phyloP scores from a whole-genome alignment of 2,113 vertebrate species.

The Motacilla alba region DNA sequence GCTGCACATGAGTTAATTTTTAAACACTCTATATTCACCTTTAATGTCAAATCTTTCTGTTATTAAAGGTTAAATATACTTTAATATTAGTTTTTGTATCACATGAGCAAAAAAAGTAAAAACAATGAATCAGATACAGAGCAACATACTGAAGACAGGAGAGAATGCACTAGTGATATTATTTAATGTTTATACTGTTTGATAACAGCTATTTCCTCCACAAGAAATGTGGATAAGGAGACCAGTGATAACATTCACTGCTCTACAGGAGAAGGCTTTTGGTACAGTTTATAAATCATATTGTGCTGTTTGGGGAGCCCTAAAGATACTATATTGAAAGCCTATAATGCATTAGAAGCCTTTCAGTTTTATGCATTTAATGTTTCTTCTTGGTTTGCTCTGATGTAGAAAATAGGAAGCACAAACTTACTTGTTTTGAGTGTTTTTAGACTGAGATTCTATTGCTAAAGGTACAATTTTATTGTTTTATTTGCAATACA shows the following conservation, averaged over 20 bases:
- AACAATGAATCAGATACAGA: not conserved
- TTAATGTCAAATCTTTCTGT: not conserved
- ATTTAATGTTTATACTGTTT: constrained; percentile 41
- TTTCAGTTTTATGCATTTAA: constrained; percentile 27
- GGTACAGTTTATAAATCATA: constrained; percentile 43
- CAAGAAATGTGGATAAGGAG: constrained; percentile 41
- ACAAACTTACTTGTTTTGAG: not conserved
- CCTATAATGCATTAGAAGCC: not conserved
- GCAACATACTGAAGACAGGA: not conserved
- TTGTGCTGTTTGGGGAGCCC: not conserved
- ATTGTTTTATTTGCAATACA: not conserved
- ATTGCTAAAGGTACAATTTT: not conserved
- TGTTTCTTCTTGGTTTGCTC: not conserved
- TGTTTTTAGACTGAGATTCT: not conserved
- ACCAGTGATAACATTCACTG: constrained; percentile 10
- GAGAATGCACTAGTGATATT: not conserved
- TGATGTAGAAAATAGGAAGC: not conserved
- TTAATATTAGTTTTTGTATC: not conserved
- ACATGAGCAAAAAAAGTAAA: not conserved
- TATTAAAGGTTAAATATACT: not conserved
- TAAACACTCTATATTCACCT: not conserved
- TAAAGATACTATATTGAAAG: constrained; percentile 21
- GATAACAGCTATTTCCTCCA: constrained; percentile 35
- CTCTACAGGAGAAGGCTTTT: constrained; percentile 9
- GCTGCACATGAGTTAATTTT: not conserved